A percentile compares a stretch with the other conserved stretches of the same genome.
Evolutionary conservation across 2,888 invertebrate genomes (phyloP).

Genomic region (Aricia artaxerxes): DNA sequence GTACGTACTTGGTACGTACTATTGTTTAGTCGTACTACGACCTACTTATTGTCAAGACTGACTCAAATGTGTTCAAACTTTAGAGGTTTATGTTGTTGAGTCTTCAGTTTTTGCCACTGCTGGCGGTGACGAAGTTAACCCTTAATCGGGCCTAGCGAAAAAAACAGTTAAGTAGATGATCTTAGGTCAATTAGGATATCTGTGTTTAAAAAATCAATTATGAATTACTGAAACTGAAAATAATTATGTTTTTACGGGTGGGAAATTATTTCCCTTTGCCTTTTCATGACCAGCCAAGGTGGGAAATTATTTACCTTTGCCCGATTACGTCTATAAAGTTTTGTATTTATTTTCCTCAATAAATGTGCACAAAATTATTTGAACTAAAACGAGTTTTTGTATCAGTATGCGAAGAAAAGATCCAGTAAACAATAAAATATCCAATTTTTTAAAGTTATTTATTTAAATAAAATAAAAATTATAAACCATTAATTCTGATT

Average conservation of each 20-base stretch:
- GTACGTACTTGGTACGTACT: too few species aligned
- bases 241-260: neutral
- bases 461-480: too few species aligned
- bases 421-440: neutral
- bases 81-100: too few species aligned
- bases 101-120: too few species aligned
- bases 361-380: neutral
- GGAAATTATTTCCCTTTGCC: slow-evolving; percentile 3
- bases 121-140: neutral
- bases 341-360: slow-evolving; percentile 3
- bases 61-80: too few species aligned
- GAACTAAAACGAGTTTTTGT: too few species aligned
- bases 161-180: neutral
- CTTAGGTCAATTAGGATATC: slow-evolving; percentile 9
- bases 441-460: too few species aligned
- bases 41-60: too few species aligned
- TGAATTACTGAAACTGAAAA: neutral
- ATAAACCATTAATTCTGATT: too few species aligned
- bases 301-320: neutral
- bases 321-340: neutral
- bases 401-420: neutral
- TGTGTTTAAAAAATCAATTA: neutral
- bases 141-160: slow-evolving; percentile 1
- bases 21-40: too few species aligned
- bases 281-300: neutral